A percentile compares a stretch with the other conserved stretches of the same genome.
Conservation (phyloP, 2,797 vertebrate genomes). For the Sebastes taczanowskii region DNA sequence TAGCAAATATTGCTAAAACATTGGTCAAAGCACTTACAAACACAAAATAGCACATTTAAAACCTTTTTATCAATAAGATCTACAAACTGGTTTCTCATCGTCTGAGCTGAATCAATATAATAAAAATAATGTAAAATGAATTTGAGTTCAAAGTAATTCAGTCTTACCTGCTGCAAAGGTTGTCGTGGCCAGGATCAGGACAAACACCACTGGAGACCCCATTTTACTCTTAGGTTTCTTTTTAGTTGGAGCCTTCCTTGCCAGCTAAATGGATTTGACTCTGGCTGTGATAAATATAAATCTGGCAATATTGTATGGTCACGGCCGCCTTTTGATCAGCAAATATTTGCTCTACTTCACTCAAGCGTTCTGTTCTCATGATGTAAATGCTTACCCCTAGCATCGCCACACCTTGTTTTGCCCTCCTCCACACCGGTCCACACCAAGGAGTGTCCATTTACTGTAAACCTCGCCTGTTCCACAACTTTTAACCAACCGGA, state of each 20-base stretch:
- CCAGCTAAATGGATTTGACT: background rate
- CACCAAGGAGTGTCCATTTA: slow-evolving; percentile 62
- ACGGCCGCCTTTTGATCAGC: slow-evolving; percentile 6
- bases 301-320: background rate
- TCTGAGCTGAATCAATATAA: background rate
- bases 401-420: slow-evolving; percentile 68
- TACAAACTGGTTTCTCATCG: background rate
- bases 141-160: background rate
- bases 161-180: slow-evolving; percentile 52
- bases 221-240: slow-evolving; percentile 23
- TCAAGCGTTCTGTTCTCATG: slow-evolving; percentile 10
- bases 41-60: background rate
- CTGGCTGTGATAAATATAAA: slow-evolving; percentile 1
- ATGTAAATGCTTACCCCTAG: slow-evolving; percentile 34
- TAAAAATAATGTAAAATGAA: background rate
- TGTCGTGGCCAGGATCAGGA: slow-evolving; percentile 39
- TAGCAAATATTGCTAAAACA: background rate
- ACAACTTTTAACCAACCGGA: background rate
- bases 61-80: background rate
- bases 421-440: slow-evolving; percentile 32
- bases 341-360: slow-evolving; percentile 61
- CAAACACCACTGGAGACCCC: slow-evolving; percentile 20
- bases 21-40: background rate
- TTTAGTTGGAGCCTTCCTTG: background rate
- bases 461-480: slow-evolving; percentile 48